Evolutionary conservation across 2,888 invertebrate genomes (phyloP).

Genomic region (Anthophora plumipes): DNA sequence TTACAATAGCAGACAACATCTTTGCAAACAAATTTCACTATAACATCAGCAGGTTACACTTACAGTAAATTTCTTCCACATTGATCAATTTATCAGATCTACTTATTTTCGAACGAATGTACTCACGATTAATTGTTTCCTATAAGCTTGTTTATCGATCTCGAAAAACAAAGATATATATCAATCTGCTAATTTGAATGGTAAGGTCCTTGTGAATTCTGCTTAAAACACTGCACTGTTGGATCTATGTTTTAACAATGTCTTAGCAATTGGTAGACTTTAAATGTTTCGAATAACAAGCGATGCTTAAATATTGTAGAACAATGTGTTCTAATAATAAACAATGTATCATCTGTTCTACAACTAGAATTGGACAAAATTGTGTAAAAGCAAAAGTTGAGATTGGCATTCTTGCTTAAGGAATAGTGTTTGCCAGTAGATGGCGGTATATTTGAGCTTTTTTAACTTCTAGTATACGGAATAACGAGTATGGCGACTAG

Average conservation of each 20-base stretch:
- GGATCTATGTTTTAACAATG: not conserved
- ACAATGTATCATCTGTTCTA: conserved; percentile 23
- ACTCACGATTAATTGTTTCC: not conserved
- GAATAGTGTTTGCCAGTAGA: conserved; percentile 33
- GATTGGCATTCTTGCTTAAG: not conserved
- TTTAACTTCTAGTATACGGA: conserved; percentile 55
- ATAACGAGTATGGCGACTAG: conserved; percentile 72
- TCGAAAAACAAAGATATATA: not conserved
- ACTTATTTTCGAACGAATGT: not conserved
- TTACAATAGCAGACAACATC: conserved; percentile 94
- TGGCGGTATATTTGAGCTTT: conserved; percentile 41
- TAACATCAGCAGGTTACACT: not conserved
- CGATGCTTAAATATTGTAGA: not conserved
- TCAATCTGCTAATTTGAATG: not conserved
- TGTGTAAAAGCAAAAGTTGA: conserved; percentile 27
- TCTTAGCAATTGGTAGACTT: not conserved
- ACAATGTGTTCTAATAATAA: conserved; percentile 37
- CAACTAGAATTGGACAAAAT: conserved; percentile 46
- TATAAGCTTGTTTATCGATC: conserved; percentile 4
- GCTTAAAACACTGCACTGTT: not conserved
- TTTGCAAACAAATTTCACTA: conserved; percentile 68
- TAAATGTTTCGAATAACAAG: not conserved
- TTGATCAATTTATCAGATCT: not conserved
- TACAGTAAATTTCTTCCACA: conserved; percentile 12
- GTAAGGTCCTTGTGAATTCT: conserved; percentile 7